phyloP scores from a whole-genome alignment of 2,797 vertebrate genomes.

The Thunnus albacares region DNA sequence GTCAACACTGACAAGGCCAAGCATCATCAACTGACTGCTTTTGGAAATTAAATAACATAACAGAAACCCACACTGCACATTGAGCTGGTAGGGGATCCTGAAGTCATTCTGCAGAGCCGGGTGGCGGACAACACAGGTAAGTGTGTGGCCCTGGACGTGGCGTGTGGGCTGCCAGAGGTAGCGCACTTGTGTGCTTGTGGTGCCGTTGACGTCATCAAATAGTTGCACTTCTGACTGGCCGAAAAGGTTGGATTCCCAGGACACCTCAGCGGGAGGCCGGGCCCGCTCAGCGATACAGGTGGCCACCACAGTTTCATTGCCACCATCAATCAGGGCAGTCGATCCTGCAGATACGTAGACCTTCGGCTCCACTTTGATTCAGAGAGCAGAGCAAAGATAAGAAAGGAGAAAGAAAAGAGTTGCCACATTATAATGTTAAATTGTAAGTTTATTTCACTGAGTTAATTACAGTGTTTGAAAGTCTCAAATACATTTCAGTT shows the following conservation, averaged over 20 bases:
- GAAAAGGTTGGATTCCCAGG: constrained; percentile 93
- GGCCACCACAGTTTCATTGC: constrained; percentile 93
- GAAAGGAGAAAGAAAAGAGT: not conserved
- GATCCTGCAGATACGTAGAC: constrained; percentile 93
- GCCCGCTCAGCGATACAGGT: constrained; percentile 94
- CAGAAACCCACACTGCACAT: constrained; percentile 94
- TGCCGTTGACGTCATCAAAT: constrained; percentile 92
- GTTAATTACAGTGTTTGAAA: constrained; percentile 13
- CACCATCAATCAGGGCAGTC: constrained; percentile 92
- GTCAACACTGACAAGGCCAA: constrained; percentile 26
- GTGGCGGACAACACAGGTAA: constrained; percentile 95
- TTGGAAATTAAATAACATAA: constrained; percentile 11
- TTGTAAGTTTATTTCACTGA: constrained; percentile 5
- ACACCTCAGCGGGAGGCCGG: constrained; percentile 92
- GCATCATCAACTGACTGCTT: constrained; percentile 7
- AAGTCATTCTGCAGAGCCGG: constrained; percentile 92
- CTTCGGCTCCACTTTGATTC: constrained; percentile 92
- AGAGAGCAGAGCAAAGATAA: constrained; percentile 5
- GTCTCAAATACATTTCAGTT: constrained; percentile 14
- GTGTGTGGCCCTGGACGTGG: constrained; percentile 91
- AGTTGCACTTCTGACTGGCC: constrained; percentile 91
- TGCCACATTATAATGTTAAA: not conserved
- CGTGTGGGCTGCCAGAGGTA: constrained; percentile 93
- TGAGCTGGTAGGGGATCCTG: constrained; percentile 91
- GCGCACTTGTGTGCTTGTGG: constrained; percentile 92